A percentile compares a stretch with the other conserved stretches of the same genome.
Evolutionary conservation across 1,140 invertebrate genomes (phyloP).

Genomic region (Drosophila tsacasi): DNA sequence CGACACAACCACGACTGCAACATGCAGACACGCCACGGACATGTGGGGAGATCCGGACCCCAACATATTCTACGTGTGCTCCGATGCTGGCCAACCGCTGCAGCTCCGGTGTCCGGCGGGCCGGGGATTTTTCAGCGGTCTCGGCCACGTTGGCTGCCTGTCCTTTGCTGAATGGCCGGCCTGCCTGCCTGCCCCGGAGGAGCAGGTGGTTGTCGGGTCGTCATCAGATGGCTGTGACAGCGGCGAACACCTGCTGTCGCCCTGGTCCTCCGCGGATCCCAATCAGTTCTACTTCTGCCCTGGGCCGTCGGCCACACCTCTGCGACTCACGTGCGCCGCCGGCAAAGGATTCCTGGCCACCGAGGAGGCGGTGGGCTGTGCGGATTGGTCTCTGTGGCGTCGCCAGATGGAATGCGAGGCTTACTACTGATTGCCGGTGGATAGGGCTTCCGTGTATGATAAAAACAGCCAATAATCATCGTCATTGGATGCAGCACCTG

Average conservation of each 20-base stretch:
- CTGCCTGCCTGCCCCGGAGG: slow-evolving; percentile 45
- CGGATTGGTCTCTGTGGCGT: slow-evolving; percentile 73
- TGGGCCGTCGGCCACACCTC: slow-evolving; percentile 47
- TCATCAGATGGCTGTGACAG: slow-evolving; percentile 48
- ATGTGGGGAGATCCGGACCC: slow-evolving; percentile 84
- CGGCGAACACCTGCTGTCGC: slow-evolving; percentile 35
- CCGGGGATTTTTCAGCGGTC: slow-evolving; percentile 78
- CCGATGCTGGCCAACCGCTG: slow-evolving; percentile 55
- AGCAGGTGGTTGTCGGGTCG: slow-evolving; percentile 17
- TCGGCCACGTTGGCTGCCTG: slow-evolving; percentile 71
- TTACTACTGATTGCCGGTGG: slow-evolving; percentile 56
- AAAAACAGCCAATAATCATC: slow-evolving; percentile 35
- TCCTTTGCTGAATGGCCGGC: slow-evolving; percentile 76
- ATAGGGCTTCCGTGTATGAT: slow-evolving; percentile 7
- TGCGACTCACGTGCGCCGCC: slow-evolving; percentile 59
- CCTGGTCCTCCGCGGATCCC: slow-evolving; percentile 69
- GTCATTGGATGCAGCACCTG: not conserved
- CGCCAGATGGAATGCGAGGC: slow-evolving; percentile 70
- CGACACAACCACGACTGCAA: slow-evolving; percentile 60
- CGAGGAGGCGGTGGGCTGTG: slow-evolving; percentile 64
- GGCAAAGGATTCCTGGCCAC: slow-evolving; percentile 72
- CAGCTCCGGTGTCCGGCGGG: slow-evolving; percentile 72
- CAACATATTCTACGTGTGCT: slow-evolving; percentile 81
- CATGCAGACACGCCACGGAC: slow-evolving; percentile 74
- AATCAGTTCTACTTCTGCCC: slow-evolving; percentile 79